These are phyloP conservation scores for Spilogale gracilis DNA, from an alignment of 2,113 vertebrate species.

Conservation along the genomic window DNA sequence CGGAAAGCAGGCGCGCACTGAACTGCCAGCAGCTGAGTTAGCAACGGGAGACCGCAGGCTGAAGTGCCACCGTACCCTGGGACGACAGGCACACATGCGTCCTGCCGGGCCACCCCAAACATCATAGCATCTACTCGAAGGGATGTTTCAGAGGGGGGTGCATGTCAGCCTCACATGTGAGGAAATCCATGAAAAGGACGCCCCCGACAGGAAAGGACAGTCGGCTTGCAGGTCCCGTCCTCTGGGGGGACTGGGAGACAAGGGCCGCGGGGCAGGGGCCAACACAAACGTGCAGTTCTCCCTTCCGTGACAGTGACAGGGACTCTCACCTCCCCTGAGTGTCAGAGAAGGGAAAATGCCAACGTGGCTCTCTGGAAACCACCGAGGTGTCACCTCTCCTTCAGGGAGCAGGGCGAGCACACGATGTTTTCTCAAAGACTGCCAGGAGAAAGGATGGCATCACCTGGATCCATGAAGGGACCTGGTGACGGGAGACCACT, in stretches of 20 bases:
- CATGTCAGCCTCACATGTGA: fast-evolving
- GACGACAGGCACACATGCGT: not conserved
- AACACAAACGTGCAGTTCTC: not conserved
- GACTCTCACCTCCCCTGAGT: not conserved
- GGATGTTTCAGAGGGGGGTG: not conserved
- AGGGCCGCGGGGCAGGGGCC: fast-evolving
- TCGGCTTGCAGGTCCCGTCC: fast-evolving
- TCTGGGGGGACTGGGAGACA: too few species aligned
- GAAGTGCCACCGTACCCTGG: not conserved
- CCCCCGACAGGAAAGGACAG: fast-evolving
- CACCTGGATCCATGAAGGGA: not conserved
- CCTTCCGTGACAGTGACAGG: not conserved
- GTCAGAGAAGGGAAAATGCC: not conserved
- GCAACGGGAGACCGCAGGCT: fast-evolving
- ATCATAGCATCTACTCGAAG: not conserved
- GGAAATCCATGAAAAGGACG: not conserved
- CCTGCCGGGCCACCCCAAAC: fast-evolving
- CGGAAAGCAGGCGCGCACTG: not conserved
- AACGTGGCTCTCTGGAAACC: not conserved
- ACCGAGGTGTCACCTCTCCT: not conserved
- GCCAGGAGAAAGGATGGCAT: too few species aligned
- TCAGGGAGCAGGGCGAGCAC: not conserved
- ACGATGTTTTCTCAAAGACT: not conserved
- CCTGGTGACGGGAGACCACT: not conserved
- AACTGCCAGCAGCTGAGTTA: not conserved